phyloP scores from a whole-genome alignment of 2,888 invertebrate species.

The Tetragonisca angustula region DNA sequence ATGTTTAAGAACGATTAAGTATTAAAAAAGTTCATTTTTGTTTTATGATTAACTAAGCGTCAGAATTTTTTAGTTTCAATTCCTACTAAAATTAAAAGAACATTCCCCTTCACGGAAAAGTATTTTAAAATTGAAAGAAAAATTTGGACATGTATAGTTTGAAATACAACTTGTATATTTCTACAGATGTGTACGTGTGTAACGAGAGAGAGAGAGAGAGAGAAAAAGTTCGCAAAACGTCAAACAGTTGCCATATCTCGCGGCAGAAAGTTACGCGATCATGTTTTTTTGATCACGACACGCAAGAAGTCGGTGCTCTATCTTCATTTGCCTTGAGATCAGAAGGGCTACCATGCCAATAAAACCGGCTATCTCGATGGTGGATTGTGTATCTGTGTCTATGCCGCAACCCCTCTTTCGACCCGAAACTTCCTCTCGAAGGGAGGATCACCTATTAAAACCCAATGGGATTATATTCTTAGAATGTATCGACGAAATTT shows the following conservation, averaged over 20 bases:
- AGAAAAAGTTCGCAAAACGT: background rate
- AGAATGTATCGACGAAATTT: slow-evolving; percentile 40
- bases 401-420: slow-evolving; percentile 59
- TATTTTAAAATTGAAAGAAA: too few relatives aligned
- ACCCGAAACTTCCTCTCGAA: slow-evolving; percentile 63
- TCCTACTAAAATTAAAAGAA: too few relatives aligned
- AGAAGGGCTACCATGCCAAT: slow-evolving; percentile 81
- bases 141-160: too few relatives aligned
- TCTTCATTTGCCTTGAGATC: slow-evolving; percentile 79
- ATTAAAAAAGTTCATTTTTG: too few relatives aligned
- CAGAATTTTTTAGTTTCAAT: too few relatives aligned
- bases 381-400: slow-evolving; percentile 67
- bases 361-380: slow-evolving; percentile 77
- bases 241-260: background rate
- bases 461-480: slow-evolving; percentile 71
- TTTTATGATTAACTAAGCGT: too few relatives aligned
- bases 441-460: slow-evolving; percentile 72
- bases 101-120: too few relatives aligned
- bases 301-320: slow-evolving; percentile 65
- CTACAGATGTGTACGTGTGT: too few relatives aligned
- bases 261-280: slow-evolving; percentile 21
- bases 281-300: slow-evolving; percentile 47
- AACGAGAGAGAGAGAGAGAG: background rate
- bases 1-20: background rate
- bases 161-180: background rate